Base-by-base conservation (phyloP, 2,888 invertebrate genomes). In the Drosophila paramelanica region DNA sequence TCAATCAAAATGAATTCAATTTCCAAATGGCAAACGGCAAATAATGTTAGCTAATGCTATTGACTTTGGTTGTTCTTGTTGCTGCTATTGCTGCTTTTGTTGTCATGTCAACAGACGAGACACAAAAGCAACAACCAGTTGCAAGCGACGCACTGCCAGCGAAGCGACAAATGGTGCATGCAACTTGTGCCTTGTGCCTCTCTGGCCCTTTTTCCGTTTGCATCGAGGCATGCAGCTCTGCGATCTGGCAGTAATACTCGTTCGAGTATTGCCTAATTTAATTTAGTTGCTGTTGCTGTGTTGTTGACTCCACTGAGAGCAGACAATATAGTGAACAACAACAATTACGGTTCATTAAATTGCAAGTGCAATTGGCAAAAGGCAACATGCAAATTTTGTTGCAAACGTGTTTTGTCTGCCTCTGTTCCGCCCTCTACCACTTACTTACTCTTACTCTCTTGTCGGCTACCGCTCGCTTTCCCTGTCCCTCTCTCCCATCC, bases 271-370 rank as follows among this genome's bases (percentile, higher is more conserved):
- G 77, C 79, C 85, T 81, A 82, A 79, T 77, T 81, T 75, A 59
- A 69, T 61, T 79, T 68, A 71, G 66, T 62, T 69, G 51, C 56
- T 60, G 66, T 60, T 69, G 69, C 41, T 56, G 17, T 33, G 38
- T 39, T 69, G 59, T 56, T 69, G 55, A 73, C 27, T 74, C 70
- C 60, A 65, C 65, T 55, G 70, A 43, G 62, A 61, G 47, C 45
- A 60, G 45, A 56, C 66, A 69, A 68, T 59, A 59, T 43, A 62
- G 62, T 49, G 67, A 73, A 80, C 69, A 70, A 72, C 81, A 68
- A 76, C 88, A 88, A 85, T 73, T 81, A 79, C 78, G 89, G 81
- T 88, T 88, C 87, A 88, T 89, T 88, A 85, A 87, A 79, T 83
- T 74, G 67, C 74, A 81, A 85, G 77, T 76, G 81, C 83, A 83